These are phyloP conservation scores for Caenorhabditis remanei DNA, from an alignment of 1,140 invertebrate genomes.

Conservation along the genomic window DNA sequence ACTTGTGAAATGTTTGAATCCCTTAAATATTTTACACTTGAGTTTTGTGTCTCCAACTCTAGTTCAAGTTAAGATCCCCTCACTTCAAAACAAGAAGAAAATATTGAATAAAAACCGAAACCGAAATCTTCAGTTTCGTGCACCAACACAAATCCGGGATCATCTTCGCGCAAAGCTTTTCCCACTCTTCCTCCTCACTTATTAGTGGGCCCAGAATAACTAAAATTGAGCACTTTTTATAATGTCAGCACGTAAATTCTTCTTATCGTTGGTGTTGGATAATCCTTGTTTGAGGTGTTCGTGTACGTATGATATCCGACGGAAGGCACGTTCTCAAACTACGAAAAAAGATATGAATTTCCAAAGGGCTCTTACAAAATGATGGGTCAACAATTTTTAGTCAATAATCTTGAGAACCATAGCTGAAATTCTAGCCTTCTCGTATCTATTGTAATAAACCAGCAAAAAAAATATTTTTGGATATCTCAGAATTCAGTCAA, in stretches of 20 bases:
- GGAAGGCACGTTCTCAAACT: neutral
- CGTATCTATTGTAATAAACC: neutral
- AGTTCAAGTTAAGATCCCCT: neutral
- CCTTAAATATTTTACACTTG: neutral
- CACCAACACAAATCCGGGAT: slow-evolving; percentile 40
- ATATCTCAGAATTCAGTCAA: neutral
- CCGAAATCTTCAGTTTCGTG: neutral
- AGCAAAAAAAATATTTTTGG: neutral
- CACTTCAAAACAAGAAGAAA: too few relatives aligned
- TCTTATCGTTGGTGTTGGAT: neutral
- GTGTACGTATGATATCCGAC: too few relatives aligned
- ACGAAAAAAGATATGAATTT: neutral
- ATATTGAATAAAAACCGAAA: neutral
- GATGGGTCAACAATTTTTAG: too few relatives aligned
- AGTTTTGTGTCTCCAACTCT: too few relatives aligned
- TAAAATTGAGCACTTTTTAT: slow-evolving; percentile 6
- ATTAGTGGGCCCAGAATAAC: slow-evolving; percentile 21
- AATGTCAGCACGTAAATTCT: neutral
- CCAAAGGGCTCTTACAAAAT: too few relatives aligned
- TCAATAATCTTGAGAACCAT: too few relatives aligned
- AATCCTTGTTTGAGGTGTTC: neutral
- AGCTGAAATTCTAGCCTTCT: too few relatives aligned
- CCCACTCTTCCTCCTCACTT: slow-evolving; percentile 9
- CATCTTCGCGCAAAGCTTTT: slow-evolving; percentile 8
- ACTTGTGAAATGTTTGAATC: neutral